Conservation (phyloP, 2,888 invertebrate species). For the Chaetogeoica ovagalla region DNA sequence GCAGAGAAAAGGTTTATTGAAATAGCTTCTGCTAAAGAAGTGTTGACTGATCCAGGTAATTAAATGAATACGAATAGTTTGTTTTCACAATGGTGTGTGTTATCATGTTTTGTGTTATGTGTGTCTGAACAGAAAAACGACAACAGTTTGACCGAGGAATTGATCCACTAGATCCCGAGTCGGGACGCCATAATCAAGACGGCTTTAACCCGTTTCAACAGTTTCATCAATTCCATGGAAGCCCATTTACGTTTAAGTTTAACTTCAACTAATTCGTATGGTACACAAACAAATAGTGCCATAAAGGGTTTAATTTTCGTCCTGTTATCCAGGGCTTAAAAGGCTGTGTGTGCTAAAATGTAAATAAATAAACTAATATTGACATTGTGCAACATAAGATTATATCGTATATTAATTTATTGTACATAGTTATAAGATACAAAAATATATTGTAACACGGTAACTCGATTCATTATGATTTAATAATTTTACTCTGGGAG, state of each 20-base stretch:
- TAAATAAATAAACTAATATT: conserved; percentile 49
- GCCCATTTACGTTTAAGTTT: conserved; percentile 95
- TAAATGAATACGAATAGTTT: background rate
- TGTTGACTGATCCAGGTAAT: conserved; percentile 68
- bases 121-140: conserved; percentile 76
- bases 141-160: conserved; percentile 91
- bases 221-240: conserved; percentile 82
- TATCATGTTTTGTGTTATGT: background rate
- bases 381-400: conserved; percentile 7
- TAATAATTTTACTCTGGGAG: background rate
- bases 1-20: conserved; percentile 98
- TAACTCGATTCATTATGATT: conserved; percentile 16
- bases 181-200: conserved; percentile 65
- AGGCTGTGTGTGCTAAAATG: conserved; percentile 49
- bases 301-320: conserved; percentile 36
- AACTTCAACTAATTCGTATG: conserved; percentile 75
- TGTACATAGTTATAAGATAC: conserved; percentile 35
- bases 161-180: conserved; percentile 96
- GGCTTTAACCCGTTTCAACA: conserved; percentile 72
- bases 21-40: conserved; percentile 98
- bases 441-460: conserved; percentile 13
- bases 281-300: conserved; percentile 30
- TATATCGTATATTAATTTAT: conserved; percentile 30
- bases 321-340: conserved; percentile 43
- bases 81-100: background rate